Evolutionary conservation across 2,797 vertebrate species (phyloP), one percentile per base, ranked within the genome.

Genomic region (Alectoris magna): DNA sequence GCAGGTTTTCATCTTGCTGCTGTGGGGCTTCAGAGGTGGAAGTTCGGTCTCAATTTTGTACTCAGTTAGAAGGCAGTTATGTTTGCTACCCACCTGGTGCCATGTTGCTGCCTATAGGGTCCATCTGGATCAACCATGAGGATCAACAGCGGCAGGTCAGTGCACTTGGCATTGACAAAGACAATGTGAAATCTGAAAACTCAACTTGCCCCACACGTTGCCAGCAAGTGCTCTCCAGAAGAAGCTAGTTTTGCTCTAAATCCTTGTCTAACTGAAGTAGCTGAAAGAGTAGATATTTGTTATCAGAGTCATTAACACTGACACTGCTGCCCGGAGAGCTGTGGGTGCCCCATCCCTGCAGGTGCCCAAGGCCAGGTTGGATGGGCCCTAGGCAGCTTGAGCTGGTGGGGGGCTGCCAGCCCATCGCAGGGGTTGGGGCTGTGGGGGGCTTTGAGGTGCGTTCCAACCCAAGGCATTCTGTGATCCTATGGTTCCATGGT

Each of bases 61-160:
- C 55, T 92, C 87, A 72, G 66, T 81, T 84, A 80, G 3, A 5
- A 76, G 69, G 75, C 13, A 70, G 78, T 74, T 62, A 7, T 51
- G 56, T 80, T 89, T 91, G 86, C 78, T 71, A 29, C 26, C 12
- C 31, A 16, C 36, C 3, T 2, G 4, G 27, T 49, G 23, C 48
- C 39, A 31, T 0, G 2, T 15, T 36, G 66, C 13, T 29, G 19
- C 14, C 24, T 9, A 9, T 0, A 1, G 21, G 14, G 44, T 44
- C 62, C 31, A 11, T 66, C 29, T 26, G 24, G 24, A n/a, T 14
- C 16, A 23, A 38, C 14, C 55, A 34, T 36, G 43, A 49, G 53
- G 46, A 64, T 49, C 14, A 8, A 0, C 5, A 19, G 15, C 66
- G 38, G 26, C 11, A 16, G 11, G 11, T 48, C 39, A 34, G 6